Evolutionary conservation across 2,888 invertebrate genomes (phyloP).

Genomic region (Andrena bucephala): DNA sequence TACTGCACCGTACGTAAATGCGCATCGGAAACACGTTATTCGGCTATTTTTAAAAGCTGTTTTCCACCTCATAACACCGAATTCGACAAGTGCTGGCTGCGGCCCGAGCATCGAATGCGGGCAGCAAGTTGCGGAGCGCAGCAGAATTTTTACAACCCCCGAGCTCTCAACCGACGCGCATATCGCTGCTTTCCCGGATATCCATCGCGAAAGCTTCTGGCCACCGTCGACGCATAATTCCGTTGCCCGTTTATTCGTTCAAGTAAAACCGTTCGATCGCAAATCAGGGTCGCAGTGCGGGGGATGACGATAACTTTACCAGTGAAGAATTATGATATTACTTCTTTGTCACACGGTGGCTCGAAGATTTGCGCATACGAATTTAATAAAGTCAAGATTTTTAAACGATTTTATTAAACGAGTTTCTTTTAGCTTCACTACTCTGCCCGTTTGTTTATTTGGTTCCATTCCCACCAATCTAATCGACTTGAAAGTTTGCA

Average conservation of each 20-base stretch:
- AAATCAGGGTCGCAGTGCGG: not conserved
- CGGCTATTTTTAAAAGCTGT: slow-evolving; percentile 65
- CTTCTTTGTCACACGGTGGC: not conserved
- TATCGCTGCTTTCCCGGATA: slow-evolving; percentile 40
- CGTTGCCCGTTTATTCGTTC: not conserved
- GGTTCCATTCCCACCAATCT: too few relatives aligned
- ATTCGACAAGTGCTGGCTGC: slow-evolving; percentile 61
- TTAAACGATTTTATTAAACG: too few relatives aligned
- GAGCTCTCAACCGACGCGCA: slow-evolving; percentile 41
- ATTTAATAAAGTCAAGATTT: too few relatives aligned
- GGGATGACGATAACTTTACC: not conserved
- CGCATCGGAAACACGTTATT: slow-evolving; percentile 64
- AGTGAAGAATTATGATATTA: not conserved
- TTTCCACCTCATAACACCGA: slow-evolving; percentile 67
- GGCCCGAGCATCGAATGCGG: slow-evolving; percentile 48
- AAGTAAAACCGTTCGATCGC: slow-evolving; percentile 19
- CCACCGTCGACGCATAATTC: slow-evolving; percentile 41
- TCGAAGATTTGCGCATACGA: too few relatives aligned
- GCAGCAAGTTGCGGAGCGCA: slow-evolving; percentile 53
- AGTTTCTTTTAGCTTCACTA: too few relatives aligned
- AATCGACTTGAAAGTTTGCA: too few relatives aligned
- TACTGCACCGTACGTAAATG: slow-evolving; percentile 56
- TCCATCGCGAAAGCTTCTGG: slow-evolving; percentile 14
- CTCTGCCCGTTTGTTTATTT: too few relatives aligned
- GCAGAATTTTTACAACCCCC: slow-evolving; percentile 62